A percentile compares a stretch with the other conserved stretches of the same genome.
Evolutionary conservation across 2,797 vertebrate species (phyloP).

Genomic region (Schizopygopsis malacanthus): DNA sequence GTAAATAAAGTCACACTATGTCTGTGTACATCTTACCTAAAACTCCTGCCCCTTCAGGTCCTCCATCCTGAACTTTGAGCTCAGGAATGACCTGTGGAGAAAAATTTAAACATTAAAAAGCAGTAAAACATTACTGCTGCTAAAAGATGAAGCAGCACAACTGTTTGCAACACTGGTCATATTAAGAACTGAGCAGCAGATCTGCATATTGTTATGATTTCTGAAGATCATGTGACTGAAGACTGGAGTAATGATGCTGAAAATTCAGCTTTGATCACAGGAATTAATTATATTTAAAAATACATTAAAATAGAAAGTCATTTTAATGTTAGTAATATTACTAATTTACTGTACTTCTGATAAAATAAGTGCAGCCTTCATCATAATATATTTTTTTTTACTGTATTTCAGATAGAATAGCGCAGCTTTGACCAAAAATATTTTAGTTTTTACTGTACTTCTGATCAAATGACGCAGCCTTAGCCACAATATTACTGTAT

Average conservation of each 20-base stretch:
- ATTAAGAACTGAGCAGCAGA: neutral
- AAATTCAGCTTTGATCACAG: neutral
- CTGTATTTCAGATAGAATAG: neutral
- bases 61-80: slow-evolving; percentile 84
- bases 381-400: too few species aligned
- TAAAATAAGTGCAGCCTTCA: neutral
- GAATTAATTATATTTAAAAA: neutral
- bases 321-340: neutral
- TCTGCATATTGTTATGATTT: neutral
- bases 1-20: neutral
- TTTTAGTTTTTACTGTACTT: too few species aligned
- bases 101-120: too few species aligned
- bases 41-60: slow-evolving; percentile 86
- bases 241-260: neutral
- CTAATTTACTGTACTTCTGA: neutral
- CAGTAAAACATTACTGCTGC: neutral
- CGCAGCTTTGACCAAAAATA: too few species aligned
- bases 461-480: too few species aligned
- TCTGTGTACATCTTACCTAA: slow-evolving; percentile 82
- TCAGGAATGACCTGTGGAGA: slow-evolving; percentile 87
- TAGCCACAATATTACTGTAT: neutral
- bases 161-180: neutral
- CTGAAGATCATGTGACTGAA: neutral
- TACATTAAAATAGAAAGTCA: neutral
- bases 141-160: neutral